A percentile compares a stretch with the other conserved stretches of the same genome.
Evolutionary conservation across 2,888 invertebrate species (phyloP).

Genomic region (Leucozona laternaria): DNA sequence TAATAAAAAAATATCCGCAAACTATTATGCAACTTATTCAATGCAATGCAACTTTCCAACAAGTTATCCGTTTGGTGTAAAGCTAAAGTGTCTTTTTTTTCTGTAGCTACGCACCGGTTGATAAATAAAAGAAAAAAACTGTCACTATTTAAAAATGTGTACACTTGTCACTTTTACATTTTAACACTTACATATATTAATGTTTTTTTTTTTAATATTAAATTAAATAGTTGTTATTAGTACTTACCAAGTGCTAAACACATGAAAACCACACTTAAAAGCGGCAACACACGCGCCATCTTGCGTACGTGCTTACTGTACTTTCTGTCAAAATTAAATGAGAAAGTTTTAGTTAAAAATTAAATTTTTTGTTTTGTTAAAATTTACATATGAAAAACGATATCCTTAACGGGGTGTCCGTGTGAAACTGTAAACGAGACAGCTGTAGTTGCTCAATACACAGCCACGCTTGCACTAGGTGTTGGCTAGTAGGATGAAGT

Average conservation of each 20-base stretch:
- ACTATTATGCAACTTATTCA: constrained; percentile 61
- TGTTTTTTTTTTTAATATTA: background rate
- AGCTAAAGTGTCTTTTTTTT: constrained; percentile 7
- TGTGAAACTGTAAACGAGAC: constrained; percentile 76
- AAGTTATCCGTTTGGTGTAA: constrained; percentile 45
- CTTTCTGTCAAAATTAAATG: constrained; percentile 69
- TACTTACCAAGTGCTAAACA: constrained; percentile 76
- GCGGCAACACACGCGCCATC: constrained; percentile 83
- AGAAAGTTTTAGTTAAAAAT: constrained; percentile 61
- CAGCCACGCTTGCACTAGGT: constrained; percentile 84
- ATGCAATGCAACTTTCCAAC: constrained; percentile 68
- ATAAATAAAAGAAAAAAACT: constrained; percentile 33
- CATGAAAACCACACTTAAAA: constrained; percentile 81
- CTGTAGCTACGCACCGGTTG: constrained; percentile 5
- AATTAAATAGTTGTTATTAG: constrained; percentile 25
- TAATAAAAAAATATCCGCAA: constrained; percentile 41
- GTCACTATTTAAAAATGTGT: constrained; percentile 34
- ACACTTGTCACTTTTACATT: constrained; percentile 64
- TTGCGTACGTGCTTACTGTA: constrained; percentile 79
- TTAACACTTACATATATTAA: constrained; percentile 51
- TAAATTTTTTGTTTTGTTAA: constrained; percentile 14
- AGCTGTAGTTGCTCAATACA: constrained; percentile 83
- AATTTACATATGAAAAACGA: constrained; percentile 75
- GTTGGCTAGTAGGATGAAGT: constrained; percentile 83
- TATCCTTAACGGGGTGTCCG: constrained; percentile 71